Evolutionary conservation across 2,888 invertebrate species (phyloP), one percentile per base, ranked within the genome.

Genomic region (Dysmachus trigonus): DNA sequence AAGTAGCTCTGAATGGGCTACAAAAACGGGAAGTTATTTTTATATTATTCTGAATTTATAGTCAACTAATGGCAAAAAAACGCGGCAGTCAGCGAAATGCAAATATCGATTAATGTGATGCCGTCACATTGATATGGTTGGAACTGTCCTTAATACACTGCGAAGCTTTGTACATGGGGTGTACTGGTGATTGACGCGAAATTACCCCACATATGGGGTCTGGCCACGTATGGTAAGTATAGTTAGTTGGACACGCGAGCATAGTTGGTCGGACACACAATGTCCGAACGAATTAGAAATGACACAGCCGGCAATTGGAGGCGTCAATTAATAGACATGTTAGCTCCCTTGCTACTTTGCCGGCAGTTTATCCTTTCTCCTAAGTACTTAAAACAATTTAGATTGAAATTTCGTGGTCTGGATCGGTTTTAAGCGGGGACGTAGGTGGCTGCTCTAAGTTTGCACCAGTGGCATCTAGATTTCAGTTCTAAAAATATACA

Each of bases 241-340:
- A 13, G 10, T 71, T 22, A 8, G n/a, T 35, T 38, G 38, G 35
- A 35, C 33, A 74, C 74, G 38, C 74, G 74, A 38, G n/a, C 38
- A 38, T 18, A 38, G 10, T 71, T 22, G 22, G n/a, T 35, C 74
- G 38, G 35, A 35, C 33, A 74, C 74, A 74, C 74, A 33, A 30
- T 13, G 76, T 38, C 41, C 41, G 8, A 76, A 35, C 38, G 76
- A 76, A 38, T 76, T 76, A 76, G 76, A 35, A 76, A 76, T 38
- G 76, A 76, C 76, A 76, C 38, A n/a, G 38, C n/a, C 72, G 72
- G 30, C 76, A 76, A 76, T 76, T 76, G 76, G 38, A 76, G 76
- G 76, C 76, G 76, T 38, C 76, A 41, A 76, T 76, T 76, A 35
- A 76, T 76, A 76, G 76, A 41, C 76, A 22, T 74, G 74, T 74